Evolutionary conservation across 2,797 vertebrate genomes (phyloP).

Genomic region (Gymnothorax reevesii): DNA sequence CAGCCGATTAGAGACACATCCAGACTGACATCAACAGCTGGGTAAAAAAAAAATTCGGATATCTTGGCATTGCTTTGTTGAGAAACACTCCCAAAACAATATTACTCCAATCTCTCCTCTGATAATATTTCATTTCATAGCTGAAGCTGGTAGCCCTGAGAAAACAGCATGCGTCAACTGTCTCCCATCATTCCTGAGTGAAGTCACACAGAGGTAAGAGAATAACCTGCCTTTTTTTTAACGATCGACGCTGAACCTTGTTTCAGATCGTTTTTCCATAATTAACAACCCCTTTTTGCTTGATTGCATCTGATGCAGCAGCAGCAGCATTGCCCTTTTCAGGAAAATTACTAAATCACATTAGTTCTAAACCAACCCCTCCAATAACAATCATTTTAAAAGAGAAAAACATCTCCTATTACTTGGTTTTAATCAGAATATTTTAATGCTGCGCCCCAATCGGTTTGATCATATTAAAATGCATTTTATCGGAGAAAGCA

Average conservation of each 20-base stretch:
- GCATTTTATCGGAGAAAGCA: not conserved
- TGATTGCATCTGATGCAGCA: not conserved
- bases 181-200: not conserved
- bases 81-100: conserved; percentile 6
- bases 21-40: not conserved
- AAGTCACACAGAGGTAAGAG: not conserved
- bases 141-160: conserved; percentile 29
- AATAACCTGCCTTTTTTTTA: not conserved
- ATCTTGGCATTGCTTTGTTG: conserved; percentile 17
- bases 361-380: not conserved
- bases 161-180: not conserved
- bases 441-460: conserved; percentile 1
- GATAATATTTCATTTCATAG: not conserved
- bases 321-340: not conserved
- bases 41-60: not conserved
- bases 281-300: conserved; percentile 7
- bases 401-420: not conserved
- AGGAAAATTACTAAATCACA: not conserved
- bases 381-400: not conserved
- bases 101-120: not conserved
- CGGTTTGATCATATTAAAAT: not conserved
- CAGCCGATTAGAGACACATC: not conserved
- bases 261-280: not conserved
- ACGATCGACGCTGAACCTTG: not conserved
- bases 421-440: conserved; percentile 6